Conservation (phyloP, 2,797 vertebrate species). For the Alauda arvensis region DNA sequence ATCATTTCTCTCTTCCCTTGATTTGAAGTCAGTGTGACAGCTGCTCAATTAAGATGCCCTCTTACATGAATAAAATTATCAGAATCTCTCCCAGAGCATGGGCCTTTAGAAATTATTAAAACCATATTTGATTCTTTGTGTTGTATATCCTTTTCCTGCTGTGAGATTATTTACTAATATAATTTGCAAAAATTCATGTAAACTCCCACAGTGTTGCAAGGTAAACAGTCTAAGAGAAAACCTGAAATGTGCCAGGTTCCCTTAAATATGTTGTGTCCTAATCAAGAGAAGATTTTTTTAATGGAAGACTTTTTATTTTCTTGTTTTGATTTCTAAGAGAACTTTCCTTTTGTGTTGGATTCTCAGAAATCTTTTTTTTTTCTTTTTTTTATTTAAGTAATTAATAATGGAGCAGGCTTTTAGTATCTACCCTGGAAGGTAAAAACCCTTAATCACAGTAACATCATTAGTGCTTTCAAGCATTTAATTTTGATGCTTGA, state of each 20-base stretch:
- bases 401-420: conserved; percentile 64
- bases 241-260: background rate
- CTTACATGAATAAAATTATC: background rate
- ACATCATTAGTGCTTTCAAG: conserved; percentile 71
- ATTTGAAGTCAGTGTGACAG: background rate
- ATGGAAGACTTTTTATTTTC: background rate
- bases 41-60: background rate
- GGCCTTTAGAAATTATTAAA: background rate
- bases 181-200: background rate
- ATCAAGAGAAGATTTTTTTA: background rate
- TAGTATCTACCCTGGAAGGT: conserved; percentile 53
- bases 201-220: background rate
- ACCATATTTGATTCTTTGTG: background rate
- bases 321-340: conserved; percentile 6
- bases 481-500: conserved; percentile 74
- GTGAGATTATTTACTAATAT: background rate
- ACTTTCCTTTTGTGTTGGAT: background rate
- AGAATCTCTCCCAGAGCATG: background rate
- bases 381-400: background rate
- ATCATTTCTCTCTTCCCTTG: background rate
- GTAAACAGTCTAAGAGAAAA: background rate
- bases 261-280: background rate
- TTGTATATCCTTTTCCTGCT: background rate
- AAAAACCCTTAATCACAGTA: conserved; percentile 72
- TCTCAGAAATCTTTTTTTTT: background rate